These are phyloP conservation scores for Urechis unicinctus DNA, from an alignment of 2,888 invertebrate species.

Conservation along the genomic window DNA sequence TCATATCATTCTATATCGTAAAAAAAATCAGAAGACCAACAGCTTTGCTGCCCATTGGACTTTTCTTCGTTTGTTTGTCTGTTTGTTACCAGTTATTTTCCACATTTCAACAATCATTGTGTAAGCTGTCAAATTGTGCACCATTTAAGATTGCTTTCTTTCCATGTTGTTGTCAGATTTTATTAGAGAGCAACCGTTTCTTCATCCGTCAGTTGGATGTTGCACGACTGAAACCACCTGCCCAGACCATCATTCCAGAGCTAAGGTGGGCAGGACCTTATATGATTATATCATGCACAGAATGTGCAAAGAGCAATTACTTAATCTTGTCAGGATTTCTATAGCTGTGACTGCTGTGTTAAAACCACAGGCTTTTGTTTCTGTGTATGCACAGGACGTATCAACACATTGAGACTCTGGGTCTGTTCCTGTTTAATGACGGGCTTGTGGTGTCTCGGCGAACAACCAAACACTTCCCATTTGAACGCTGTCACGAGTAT, in stretches of 20 bases:
- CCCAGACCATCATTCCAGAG: conserved; percentile 25
- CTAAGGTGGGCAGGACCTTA: conserved; percentile 22
- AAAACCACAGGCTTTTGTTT: too few relatives aligned
- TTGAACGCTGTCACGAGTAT: conserved; percentile 34
- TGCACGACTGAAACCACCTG: conserved; percentile 34
- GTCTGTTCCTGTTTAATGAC: conserved; percentile 46
- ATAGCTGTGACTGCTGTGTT: background rate
- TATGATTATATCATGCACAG: background rate
- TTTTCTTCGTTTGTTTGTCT: too few relatives aligned
- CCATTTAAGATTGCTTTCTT: too few relatives aligned
- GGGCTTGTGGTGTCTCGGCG: conserved; percentile 39
- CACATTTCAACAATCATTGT: too few relatives aligned
- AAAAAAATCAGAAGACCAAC: too few relatives aligned
- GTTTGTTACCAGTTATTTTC: too few relatives aligned
- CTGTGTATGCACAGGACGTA: conserved; percentile 42
- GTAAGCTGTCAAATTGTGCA: too few relatives aligned
- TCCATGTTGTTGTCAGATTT: conserved; percentile 25
- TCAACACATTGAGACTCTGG: conserved; percentile 40
- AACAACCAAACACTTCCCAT: conserved; percentile 40
- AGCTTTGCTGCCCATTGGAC: too few relatives aligned
- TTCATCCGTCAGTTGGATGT: conserved; percentile 40
- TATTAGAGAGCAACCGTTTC: conserved; percentile 43
- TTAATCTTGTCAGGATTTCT: background rate
- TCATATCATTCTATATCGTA: too few relatives aligned
- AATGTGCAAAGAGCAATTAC: background rate